A percentile compares a stretch with the other conserved stretches of the same genome.
Conservation (phyloP, 2,113 vertebrate genomes). For the Anolis carolinensis region DNA sequence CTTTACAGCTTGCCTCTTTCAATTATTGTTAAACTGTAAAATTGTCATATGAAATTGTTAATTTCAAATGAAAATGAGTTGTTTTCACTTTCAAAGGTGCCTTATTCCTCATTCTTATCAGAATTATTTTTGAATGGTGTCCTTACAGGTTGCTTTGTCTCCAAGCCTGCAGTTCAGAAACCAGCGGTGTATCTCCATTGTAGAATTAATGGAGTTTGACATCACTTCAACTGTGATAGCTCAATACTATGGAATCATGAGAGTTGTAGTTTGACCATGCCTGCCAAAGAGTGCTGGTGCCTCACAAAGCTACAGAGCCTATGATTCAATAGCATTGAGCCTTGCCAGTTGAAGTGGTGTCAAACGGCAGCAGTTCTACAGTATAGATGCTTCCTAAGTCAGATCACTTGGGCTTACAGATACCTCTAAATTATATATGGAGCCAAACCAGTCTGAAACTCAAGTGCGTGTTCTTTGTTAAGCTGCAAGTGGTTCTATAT, state of each 20-base stretch:
- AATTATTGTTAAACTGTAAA: not conserved
- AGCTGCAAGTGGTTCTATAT: not conserved
- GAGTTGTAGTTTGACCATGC: no score
- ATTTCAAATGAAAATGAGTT: constrained; percentile 19
- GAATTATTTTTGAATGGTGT: not conserved
- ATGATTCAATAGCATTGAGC: no score
- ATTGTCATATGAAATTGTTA: not conserved
- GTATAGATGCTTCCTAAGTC: not conserved
- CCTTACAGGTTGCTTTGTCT: not conserved
- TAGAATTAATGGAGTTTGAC: no score
- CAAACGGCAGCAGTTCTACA: no score
- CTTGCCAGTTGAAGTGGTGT: no score
- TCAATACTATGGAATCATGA: no score
- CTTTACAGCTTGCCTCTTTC: constrained; percentile 9
- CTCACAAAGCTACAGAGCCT: no score
- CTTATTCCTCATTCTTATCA: not conserved
- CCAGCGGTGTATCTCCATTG: no score
- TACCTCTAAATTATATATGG: not conserved
- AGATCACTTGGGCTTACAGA: not conserved
- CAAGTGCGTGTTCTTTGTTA: not conserved
- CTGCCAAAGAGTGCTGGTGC: no score
- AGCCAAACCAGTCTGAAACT: not conserved
- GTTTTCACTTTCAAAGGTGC: not conserved
- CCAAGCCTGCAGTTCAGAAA: not conserved
- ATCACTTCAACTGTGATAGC: no score